phyloP scores from a whole-genome alignment of 1,140 invertebrate species.

The Palaemon carinicauda region DNA sequence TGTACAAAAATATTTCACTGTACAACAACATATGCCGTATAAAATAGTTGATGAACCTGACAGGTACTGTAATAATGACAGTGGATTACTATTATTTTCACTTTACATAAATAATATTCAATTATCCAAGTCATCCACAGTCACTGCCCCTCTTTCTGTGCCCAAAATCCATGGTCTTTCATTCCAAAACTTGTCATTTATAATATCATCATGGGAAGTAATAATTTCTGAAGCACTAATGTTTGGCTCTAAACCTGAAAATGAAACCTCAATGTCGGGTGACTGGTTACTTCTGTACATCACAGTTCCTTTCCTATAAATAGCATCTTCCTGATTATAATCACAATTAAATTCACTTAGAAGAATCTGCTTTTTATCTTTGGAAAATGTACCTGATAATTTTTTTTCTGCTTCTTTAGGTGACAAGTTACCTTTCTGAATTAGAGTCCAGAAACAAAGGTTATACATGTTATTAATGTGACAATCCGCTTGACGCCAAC shows the following conservation, averaged over 20 bases:
- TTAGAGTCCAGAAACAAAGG: slow-evolving; percentile 93
- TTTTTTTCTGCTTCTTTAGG: slow-evolving; percentile 69
- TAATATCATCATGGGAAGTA: slow-evolving; percentile 77
- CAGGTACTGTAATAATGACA: background rate
- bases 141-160: background rate
- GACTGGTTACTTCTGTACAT: background rate
- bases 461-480: slow-evolving; percentile 99
- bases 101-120: background rate
- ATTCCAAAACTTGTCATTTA: slow-evolving; percentile 87
- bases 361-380: slow-evolving; percentile 52
- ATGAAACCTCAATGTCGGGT: too few relatives aligned
- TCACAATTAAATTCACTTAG: slow-evolving; percentile 39
- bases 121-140: slow-evolving; percentile 15
- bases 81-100: background rate
- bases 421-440: slow-evolving; percentile 78
- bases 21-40: too few relatives aligned
- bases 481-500: slow-evolving; percentile 96
- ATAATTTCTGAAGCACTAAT: background rate
- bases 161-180: slow-evolving; percentile 67
- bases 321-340: slow-evolving; percentile 46
- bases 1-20: too few relatives aligned
- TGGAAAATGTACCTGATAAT: slow-evolving; percentile 46
- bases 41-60: background rate
- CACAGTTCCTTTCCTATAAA: slow-evolving; percentile 53
- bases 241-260: background rate